phyloP scores from a whole-genome alignment of 1,140 invertebrate genomes.

The Neodiprion virginianus region DNA sequence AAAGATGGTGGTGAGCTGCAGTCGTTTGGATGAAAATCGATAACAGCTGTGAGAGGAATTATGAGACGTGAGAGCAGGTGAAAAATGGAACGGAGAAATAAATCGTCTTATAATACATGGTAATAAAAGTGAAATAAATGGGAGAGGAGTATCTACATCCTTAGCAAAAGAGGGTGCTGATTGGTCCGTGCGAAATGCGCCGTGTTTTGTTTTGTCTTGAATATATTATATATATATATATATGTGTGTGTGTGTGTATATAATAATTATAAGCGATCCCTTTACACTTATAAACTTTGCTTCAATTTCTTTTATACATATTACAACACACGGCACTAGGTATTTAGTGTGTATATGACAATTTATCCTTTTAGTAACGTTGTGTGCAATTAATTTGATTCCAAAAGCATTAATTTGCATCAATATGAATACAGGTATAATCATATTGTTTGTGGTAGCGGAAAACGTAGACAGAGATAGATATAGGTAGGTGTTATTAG shows the following conservation, averaged over 20 bases:
- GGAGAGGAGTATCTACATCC: background rate
- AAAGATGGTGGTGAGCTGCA: no score
- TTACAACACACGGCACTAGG: background rate
- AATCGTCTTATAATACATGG: background rate
- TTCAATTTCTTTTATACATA: background rate
- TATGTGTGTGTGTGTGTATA: no score
- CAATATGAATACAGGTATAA: background rate
- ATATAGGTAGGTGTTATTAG: background rate
- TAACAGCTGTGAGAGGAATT: no score
- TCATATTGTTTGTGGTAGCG: background rate
- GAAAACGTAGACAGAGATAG: background rate
- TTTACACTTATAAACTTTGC: background rate
- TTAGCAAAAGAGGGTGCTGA: constrained; percentile 5
- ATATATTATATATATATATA: background rate
- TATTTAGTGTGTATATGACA: background rate
- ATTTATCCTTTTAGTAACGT: background rate
- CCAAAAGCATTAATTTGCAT: background rate
- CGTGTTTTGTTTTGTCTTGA: constrained; percentile 2
- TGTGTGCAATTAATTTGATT: background rate
- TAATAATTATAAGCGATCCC: no score
- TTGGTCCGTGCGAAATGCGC: constrained; percentile 5
- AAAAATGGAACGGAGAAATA: background rate
- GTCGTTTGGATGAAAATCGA: no score
- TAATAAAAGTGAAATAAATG: background rate
- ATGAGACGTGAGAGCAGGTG: background rate